Conservation (phyloP, 1,140 invertebrate species). For the Globodera ellingtonae region DNA sequence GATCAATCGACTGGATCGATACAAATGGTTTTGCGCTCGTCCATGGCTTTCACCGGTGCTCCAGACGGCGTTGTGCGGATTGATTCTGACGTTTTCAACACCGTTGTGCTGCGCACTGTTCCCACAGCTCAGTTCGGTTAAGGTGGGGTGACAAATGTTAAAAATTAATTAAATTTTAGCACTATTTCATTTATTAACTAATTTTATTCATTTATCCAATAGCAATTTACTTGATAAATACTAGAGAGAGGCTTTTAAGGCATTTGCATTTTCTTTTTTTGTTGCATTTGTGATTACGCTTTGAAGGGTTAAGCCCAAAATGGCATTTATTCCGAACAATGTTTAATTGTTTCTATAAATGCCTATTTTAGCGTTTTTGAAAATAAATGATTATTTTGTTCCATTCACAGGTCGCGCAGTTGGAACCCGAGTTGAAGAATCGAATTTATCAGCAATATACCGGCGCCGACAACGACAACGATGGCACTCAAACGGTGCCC, state of each 20-base stretch:
- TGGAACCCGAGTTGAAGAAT: conserved; percentile 51
- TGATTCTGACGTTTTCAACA: conserved; percentile 43
- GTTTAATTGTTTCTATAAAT: too few relatives aligned
- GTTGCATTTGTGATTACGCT: too few relatives aligned
- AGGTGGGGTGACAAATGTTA: conserved; percentile 32
- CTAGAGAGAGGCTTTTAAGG: too few relatives aligned
- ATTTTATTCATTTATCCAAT: too few relatives aligned
- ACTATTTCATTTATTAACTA: too few relatives aligned
- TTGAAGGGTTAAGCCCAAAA: too few relatives aligned
- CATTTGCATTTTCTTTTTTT: too few relatives aligned
- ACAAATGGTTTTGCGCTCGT: conserved; percentile 40
- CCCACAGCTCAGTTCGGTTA: conserved; percentile 49
- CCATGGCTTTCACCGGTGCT: conserved; percentile 34
- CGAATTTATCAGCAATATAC: conserved; percentile 33
- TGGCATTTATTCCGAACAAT: too few relatives aligned
- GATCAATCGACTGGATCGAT: conserved; percentile 49
- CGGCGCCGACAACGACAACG: background rate
- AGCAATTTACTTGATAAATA: too few relatives aligned
- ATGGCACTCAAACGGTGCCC: conserved; percentile 31
- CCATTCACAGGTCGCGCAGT: background rate
- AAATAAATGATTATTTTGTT: too few relatives aligned
- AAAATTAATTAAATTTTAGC: conserved; percentile 11
- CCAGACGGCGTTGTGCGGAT: conserved; percentile 40
- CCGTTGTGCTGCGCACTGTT: conserved; percentile 63
- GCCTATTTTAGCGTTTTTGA: too few relatives aligned